phyloP scores from a whole-genome alignment of 2,797 vertebrate genomes.

The Presbytis comata region DNA sequence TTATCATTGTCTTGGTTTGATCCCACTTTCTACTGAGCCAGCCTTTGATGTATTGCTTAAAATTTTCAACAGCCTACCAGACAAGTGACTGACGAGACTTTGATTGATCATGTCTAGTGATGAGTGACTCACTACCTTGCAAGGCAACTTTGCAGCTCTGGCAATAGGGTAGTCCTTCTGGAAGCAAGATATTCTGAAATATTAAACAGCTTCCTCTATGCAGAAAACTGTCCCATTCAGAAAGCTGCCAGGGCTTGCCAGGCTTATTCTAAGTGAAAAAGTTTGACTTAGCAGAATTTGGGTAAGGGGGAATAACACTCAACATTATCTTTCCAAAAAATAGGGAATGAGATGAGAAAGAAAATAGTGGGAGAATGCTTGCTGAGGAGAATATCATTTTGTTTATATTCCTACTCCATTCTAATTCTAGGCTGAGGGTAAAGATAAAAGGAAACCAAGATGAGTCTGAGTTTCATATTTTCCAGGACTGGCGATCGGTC shows the following conservation, averaged over 20 bases:
- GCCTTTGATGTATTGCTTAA: not conserved
- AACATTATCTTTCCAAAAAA: too few relatives aligned
- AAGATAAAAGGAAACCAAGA: too few relatives aligned
- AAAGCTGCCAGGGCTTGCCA: not conserved
- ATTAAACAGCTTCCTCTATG: not conserved
- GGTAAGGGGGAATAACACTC: too few relatives aligned
- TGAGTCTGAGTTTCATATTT: too few relatives aligned
- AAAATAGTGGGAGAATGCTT: not conserved
- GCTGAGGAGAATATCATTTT: not conserved
- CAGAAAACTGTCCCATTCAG: not conserved
- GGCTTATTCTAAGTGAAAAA: not conserved
- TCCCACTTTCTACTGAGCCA: too few relatives aligned
- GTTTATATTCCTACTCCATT: not conserved
- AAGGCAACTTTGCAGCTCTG: not conserved
- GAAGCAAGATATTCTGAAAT: not conserved
- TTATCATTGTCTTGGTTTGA: not conserved
- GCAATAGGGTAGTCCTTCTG: not conserved
- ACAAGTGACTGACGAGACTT: too few relatives aligned
- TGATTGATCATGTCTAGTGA: not conserved
- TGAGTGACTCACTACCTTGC: not conserved
- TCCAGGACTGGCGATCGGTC: not conserved
- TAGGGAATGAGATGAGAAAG: not conserved
- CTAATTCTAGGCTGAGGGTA: not conserved
- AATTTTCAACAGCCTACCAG: not conserved
- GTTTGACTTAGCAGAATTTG: not conserved